Percentiles rank a stretch among this genome's conserved stretches.
These are phyloP conservation scores for Branchellion lobata DNA, from an alignment of 2,888 invertebrate species.

Conservation along the genomic window DNA sequence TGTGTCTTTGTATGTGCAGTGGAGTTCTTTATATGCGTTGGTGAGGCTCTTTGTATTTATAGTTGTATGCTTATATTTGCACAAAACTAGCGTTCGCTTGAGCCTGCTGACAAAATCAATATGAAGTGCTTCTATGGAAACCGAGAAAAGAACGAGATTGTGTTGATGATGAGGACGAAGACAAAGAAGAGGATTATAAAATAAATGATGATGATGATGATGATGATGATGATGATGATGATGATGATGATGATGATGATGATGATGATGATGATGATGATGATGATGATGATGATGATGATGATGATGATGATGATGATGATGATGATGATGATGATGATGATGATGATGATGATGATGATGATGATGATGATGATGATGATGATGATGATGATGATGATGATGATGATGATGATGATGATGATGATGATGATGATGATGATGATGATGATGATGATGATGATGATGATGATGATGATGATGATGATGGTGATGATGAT, in stretches of 20 bases:
- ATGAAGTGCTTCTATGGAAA: constrained; percentile 17
- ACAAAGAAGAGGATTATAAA: not conserved
- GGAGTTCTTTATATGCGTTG: no score
- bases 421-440: not conserved
- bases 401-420: constrained; percentile 9
- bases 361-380: constrained; percentile 20
- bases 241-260: not conserved
- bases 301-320: not conserved
- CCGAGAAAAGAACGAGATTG: not conserved
- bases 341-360: not conserved
- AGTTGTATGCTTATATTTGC: constrained; percentile 4
- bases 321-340: constrained; percentile 2
- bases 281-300: constrained; percentile 8
- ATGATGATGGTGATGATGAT: constrained; percentile 8
- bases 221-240: constrained; percentile 15
- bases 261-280: constrained; percentile 1
- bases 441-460: not conserved
- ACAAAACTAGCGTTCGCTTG: constrained; percentile 13
- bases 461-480: constrained; percentile 5
- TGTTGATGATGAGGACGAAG: not conserved
- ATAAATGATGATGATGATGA: not conserved
- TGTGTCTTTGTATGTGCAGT: no score
- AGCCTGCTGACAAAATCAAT: constrained; percentile 31
- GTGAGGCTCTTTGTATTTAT: not conserved
- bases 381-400: constrained; percentile 31